phyloP scores from a whole-genome alignment of 2,113 vertebrate species.

The Dendropsophus ebraccatus region DNA sequence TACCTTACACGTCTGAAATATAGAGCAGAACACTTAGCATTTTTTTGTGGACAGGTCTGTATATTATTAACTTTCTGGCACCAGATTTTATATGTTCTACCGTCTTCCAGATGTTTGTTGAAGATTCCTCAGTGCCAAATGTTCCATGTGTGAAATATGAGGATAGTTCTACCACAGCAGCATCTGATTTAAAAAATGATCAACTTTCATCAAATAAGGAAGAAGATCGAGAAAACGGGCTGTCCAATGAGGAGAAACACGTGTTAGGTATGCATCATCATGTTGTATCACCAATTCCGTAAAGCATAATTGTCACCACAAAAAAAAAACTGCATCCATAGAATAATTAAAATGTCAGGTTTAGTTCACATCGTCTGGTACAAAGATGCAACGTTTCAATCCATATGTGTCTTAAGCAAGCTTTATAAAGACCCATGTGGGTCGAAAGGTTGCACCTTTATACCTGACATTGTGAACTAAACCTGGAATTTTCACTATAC shows the following conservation, averaged over 20 bases:
- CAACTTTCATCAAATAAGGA: slow-evolving; percentile 4
- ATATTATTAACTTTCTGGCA: background rate
- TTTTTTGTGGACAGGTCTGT: background rate
- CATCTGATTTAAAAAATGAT: background rate
- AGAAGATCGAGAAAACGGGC: slow-evolving; percentile 29
- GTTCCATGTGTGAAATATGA: background rate
- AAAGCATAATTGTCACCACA: no score
- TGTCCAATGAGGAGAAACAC: slow-evolving; percentile 56
- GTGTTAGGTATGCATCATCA: slow-evolving; percentile 41
- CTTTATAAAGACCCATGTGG: no score
- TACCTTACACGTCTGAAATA: background rate
- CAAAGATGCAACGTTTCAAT: no score
- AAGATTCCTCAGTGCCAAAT: background rate
- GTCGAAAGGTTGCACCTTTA: no score
- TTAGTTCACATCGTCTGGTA: no score
- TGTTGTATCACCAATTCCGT: background rate
- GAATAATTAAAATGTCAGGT: no score
- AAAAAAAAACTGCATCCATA: no score
- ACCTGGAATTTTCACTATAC: no score
- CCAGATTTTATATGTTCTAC: background rate
- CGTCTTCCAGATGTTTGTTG: slow-evolving; percentile 18
- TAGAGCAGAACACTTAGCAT: background rate
- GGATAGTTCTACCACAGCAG: background rate
- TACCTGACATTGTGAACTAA: no score
- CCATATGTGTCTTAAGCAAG: no score